phyloP scores from a whole-genome alignment of 2,888 invertebrate genomes.

The Platycheirus rosarum region DNA sequence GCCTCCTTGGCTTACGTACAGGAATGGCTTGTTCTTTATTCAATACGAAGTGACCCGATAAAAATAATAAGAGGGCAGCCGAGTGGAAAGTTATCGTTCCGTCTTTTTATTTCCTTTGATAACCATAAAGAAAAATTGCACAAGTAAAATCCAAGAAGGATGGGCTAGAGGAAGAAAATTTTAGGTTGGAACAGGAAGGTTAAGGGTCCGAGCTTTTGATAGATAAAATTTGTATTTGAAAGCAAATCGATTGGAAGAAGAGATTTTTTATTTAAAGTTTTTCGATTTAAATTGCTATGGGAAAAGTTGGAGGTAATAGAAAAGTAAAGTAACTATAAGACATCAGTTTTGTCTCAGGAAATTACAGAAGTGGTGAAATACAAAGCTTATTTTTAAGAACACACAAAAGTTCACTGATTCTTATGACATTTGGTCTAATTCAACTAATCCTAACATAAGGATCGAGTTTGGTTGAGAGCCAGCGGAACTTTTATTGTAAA shows the following conservation, averaged over 20 bases:
- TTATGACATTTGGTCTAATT: too few species aligned
- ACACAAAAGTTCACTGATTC: too few species aligned
- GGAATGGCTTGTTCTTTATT: conserved; percentile 30
- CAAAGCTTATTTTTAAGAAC: too few species aligned
- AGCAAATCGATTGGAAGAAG: too few species aligned
- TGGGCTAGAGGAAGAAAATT: conserved; percentile 33
- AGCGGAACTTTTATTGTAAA: too few species aligned
- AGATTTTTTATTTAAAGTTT: too few species aligned
- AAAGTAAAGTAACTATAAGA: too few species aligned
- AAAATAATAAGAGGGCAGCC: conserved; percentile 62
- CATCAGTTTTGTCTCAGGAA: too few species aligned
- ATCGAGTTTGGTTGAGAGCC: too few species aligned
- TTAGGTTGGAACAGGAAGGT: conserved; percentile 8
- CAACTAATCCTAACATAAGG: too few species aligned
- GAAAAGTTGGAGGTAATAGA: conserved; percentile 21
- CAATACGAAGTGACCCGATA: conserved; percentile 68
- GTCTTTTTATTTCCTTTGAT: not conserved
- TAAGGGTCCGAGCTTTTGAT: conserved; percentile 24
- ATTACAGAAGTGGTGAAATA: too few species aligned
- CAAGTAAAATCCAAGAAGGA: conserved; percentile 57
- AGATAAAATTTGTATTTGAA: conserved; percentile 52
- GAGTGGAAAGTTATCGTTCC: conserved; percentile 53
- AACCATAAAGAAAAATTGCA: conserved; percentile 31
- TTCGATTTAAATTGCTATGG: conserved; percentile 37
- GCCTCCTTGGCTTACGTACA: conserved; percentile 8